Percentiles rank a stretch among this genome's conserved stretches.
Evolutionary conservation across 2,888 invertebrate genomes (phyloP).

Genomic region (Pherbina coryleti): DNA sequence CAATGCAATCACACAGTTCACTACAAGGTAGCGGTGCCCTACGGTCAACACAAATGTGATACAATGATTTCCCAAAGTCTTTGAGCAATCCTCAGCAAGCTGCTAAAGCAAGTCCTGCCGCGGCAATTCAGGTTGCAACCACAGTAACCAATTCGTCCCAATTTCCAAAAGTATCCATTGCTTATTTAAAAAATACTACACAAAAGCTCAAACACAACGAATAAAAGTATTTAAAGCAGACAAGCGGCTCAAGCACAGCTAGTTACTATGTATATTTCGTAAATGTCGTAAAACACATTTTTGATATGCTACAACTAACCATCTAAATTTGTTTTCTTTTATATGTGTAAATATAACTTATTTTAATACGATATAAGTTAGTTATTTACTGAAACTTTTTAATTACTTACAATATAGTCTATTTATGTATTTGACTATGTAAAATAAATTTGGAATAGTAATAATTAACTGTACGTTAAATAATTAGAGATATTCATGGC

Average conservation of each 20-base stretch:
- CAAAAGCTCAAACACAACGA: constrained; percentile 16
- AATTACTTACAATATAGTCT: too few relatives aligned
- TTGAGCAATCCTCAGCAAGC: neutral
- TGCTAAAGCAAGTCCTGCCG: too few relatives aligned
- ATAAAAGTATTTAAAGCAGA: neutral
- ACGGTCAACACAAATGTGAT: constrained; percentile 44
- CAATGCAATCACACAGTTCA: constrained; percentile 27
- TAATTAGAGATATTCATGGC: neutral
- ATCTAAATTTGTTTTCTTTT: too few relatives aligned
- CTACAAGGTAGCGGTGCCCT: constrained; percentile 30
- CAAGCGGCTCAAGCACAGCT: neutral
- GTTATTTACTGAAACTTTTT: too few relatives aligned
- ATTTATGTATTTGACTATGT: neutral
- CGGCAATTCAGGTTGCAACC: neutral
- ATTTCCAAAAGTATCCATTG: constrained; percentile 18
- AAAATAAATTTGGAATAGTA: neutral
- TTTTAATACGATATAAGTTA: too few relatives aligned
- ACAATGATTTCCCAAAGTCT: constrained; percentile 4
- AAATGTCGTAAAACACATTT: too few relatives aligned
- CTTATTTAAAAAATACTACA: neutral
- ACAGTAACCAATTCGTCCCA: neutral
- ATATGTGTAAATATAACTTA: too few relatives aligned
- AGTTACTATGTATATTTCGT: too few relatives aligned
- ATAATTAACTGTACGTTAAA: neutral
- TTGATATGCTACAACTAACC: too few relatives aligned